Percentiles rank a stretch among this genome's conserved stretches.
Conservation (phyloP, 2,797 vertebrate species). For the Serranus cabrilla region DNA sequence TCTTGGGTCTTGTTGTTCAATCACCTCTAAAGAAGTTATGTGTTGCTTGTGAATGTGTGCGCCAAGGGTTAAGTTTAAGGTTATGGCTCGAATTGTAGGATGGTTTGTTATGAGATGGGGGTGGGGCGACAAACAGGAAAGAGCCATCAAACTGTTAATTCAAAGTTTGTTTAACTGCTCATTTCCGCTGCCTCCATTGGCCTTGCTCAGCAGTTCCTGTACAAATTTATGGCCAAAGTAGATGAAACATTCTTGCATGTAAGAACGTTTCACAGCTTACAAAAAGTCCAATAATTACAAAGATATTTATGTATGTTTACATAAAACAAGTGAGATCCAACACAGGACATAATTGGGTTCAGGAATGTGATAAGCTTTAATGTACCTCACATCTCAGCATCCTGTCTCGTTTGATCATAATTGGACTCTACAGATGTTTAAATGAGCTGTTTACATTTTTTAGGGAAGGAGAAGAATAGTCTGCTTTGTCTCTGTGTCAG, state of each 20-base stretch:
- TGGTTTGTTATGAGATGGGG: constrained; percentile 11
- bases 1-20: no score
- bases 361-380: constrained; percentile 37
- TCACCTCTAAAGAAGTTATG: no score
- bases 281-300: constrained; percentile 39
- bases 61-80: not conserved
- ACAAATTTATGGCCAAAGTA: constrained; percentile 38
- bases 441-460: not conserved
- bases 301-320: constrained; percentile 30
- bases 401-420: constrained; percentile 31
- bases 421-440: constrained; percentile 11
- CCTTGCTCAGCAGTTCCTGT: constrained; percentile 28
- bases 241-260: constrained; percentile 15
- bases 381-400: not conserved
- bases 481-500: not conserved
- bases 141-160: constrained; percentile 49
- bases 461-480: constrained; percentile 2
- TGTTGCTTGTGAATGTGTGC: constrained; percentile 3
- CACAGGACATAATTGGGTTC: constrained; percentile 18
- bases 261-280: constrained; percentile 6
- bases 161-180: constrained; percentile 53
- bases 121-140: constrained; percentile 44
- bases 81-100: not conserved
- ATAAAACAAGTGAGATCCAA: constrained; percentile 37
- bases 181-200: constrained; percentile 40